Base-by-base conservation (phyloP, 2,888 invertebrate species). In the Gastracanthus pulcherrimus region DNA sequence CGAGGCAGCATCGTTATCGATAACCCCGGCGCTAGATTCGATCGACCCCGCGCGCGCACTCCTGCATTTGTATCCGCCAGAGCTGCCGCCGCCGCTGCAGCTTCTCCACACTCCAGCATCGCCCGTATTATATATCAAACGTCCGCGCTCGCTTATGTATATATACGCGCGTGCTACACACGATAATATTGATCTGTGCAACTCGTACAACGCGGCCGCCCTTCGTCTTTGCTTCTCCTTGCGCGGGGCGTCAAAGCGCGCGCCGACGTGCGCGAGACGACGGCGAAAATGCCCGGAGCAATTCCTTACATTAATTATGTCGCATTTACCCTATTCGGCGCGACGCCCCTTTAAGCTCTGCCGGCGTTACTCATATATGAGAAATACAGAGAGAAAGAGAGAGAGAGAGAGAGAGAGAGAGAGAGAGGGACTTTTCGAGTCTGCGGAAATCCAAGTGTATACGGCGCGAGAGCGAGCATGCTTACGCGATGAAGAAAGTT, bases 301-400 rank as follows among this genome's bases (percentile, higher is more conserved):
- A 85, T 86, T 84, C 83, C 85, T 84, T 86, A 86, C 77, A 84
- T 85, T 87, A 87, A 87, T 87, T 86, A 86, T 84, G 85, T 84
- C 81, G 82, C 84, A 82, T 83, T 84, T 85, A 80, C 81, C 81
- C 82, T 77, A 82, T 80, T 84, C 84, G 82, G 82, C 81, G 76
- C n/a, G n/a, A n/a, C 45, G 41, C 19, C 71, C 76, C 64, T 80
- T 80, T 67, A 62, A 75, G 60, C 69, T 76, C 6, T 13, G n/a
- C 41, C 11, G 34, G 55, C 62, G 51, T 36, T 62, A 60, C 51
- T 77, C 51, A 66, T 45, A 31, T 3, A 3, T 36, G 38, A 9
- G 19, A 9, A 5, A n/a, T 13, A 62, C 19, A 36, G 7, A 62
- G 23, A 23, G 23, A 3, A 23, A 55, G 41, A 41, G 31, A 23